Conservation (phyloP, 1,140 invertebrate species). For the Periplaneta americana region DNA sequence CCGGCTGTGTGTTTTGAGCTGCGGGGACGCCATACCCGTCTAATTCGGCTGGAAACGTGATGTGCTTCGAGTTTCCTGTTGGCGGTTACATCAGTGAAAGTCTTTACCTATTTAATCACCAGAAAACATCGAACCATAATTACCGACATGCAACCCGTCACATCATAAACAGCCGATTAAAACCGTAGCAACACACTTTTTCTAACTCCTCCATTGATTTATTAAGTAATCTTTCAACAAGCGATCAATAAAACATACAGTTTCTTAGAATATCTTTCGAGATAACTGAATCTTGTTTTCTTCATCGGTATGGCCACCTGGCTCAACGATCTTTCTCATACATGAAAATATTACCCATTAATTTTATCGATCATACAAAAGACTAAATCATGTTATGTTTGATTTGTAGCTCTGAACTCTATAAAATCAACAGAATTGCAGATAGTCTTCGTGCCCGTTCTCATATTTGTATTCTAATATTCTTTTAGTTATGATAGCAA, state of each 20-base stretch:
- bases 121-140: neutral
- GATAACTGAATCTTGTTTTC: neutral
- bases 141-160: neutral
- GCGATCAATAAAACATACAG: neutral
- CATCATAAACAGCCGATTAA: neutral
- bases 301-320: neutral
- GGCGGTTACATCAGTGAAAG: neutral
- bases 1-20: neutral
- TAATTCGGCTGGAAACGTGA: neutral
- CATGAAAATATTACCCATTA: neutral
- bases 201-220: neutral
- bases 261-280: neutral
- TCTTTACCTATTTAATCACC: neutral
- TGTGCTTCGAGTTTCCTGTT: too few relatives aligned
- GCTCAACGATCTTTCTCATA: neutral
- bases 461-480: too few relatives aligned
- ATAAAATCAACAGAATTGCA: too few relatives aligned
- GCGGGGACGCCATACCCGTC: neutral
- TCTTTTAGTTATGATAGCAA: too few relatives aligned
- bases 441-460: too few relatives aligned
- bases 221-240: neutral
- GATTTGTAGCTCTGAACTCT: too few relatives aligned
- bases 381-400: too few relatives aligned
- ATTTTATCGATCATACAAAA: too few relatives aligned
- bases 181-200: neutral